These are phyloP conservation scores for Hippocampus mohnikei DNA, from an alignment of 2,113 vertebrate species.

Conservation along the genomic window DNA sequence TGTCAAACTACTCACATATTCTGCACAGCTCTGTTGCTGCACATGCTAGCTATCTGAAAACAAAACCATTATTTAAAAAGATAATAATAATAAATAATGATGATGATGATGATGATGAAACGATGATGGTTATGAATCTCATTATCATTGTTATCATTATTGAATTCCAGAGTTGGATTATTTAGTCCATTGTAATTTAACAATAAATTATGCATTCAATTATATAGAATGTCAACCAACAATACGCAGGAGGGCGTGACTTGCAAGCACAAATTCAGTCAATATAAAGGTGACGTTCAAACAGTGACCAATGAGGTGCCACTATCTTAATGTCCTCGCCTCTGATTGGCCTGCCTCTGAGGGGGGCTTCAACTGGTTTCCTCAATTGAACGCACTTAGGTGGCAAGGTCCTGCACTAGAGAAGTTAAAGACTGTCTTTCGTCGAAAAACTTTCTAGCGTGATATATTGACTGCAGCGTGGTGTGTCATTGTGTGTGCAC, in stretches of 20 bases:
- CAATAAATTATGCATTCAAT: neutral
- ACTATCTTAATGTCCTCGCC: constrained; percentile 5
- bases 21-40: neutral
- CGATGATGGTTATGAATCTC: too few relatives aligned
- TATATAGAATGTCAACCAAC: neutral
- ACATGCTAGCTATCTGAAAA: too few relatives aligned
- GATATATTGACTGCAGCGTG: neutral
- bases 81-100: too few relatives aligned
- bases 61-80: too few relatives aligned
- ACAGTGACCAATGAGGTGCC: constrained; percentile 26
- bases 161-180: neutral
- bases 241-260: neutral
- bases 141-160: neutral
- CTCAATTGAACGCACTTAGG: constrained; percentile 53
- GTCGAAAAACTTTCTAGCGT: neutral
- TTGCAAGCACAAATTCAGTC: neutral
- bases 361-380: constrained; percentile 52
- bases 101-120: too few relatives aligned
- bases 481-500: neutral
- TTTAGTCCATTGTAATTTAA: neutral
- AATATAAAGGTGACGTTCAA: neutral
- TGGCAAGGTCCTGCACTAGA: constrained; percentile 25
- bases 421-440: neutral
- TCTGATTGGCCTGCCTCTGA: constrained; percentile 59
- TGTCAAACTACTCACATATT: neutral